A percentile compares a stretch with the other conserved stretches of the same genome.
phyloP scores from a whole-genome alignment of 2,797 vertebrate genomes.

The Loriculus beryllinus region DNA sequence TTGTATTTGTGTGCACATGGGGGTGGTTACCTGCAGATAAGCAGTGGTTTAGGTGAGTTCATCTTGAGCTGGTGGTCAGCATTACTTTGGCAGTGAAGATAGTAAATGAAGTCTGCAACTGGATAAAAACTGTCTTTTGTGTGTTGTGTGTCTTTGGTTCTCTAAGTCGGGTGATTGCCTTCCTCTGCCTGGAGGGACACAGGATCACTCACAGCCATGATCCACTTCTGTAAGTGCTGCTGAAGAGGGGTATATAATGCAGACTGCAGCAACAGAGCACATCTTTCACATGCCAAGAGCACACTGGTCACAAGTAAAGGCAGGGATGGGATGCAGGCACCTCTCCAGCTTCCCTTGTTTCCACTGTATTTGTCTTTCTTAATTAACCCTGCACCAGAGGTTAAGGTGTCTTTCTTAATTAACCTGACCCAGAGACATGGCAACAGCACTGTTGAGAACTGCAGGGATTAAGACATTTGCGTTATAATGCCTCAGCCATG shows the following conservation, averaged over 20 bases:
- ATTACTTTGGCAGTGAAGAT: not conserved
- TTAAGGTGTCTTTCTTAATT: slow-evolving; percentile 59
- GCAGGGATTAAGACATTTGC: slow-evolving; percentile 28
- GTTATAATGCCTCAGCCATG: slow-evolving; percentile 39
- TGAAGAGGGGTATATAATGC: not conserved
- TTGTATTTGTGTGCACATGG: not conserved
- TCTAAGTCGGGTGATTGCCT: not conserved
- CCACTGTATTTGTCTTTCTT: slow-evolving; percentile 43
- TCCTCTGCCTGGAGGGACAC: not conserved
- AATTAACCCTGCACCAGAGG: slow-evolving; percentile 34
- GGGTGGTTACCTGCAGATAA: not conserved
- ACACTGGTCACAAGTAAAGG: not conserved
- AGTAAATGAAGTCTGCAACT: not conserved
- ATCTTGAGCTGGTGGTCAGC: not conserved
- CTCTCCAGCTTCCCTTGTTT: not conserved
- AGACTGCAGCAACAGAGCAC: not conserved
- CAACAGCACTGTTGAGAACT: slow-evolving; percentile 26
- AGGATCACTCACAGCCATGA: not conserved
- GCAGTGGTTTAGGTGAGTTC: not conserved
- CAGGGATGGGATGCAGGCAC: not conserved
- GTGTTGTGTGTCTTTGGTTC: not conserved
- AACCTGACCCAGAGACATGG: slow-evolving; percentile 49
- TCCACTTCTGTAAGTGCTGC: rapidly evolving
- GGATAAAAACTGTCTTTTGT: not conserved
- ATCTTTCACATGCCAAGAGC: not conserved